phyloP scores from a whole-genome alignment of 2,113 vertebrate genomes.

The Anguilla japonica region DNA sequence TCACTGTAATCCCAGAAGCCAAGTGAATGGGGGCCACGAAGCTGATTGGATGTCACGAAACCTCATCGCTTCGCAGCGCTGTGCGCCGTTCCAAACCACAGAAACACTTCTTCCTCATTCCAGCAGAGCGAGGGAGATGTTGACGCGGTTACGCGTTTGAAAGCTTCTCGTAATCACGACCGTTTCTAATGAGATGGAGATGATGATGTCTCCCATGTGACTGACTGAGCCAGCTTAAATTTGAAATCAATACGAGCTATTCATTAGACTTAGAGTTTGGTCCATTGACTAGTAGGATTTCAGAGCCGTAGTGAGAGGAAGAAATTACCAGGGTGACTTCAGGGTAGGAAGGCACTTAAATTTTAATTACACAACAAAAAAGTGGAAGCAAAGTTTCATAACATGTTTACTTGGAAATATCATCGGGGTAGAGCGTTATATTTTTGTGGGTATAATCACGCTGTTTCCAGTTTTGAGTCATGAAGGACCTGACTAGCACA shows the following conservation, averaged over 20 bases:
- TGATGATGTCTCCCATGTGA: constrained; percentile 1
- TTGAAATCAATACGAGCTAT: constrained; percentile 17
- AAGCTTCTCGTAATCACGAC: background rate
- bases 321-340: background rate
- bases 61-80: background rate
- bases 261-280: background rate
- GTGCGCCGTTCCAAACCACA: background rate
- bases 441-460: background rate
- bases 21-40: background rate
- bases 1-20: background rate
- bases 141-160: background rate
- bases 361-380: background rate
- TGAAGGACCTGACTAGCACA: background rate
- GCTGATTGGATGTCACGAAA: background rate
- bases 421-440: background rate
- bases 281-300: background rate
- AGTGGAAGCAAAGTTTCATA: background rate
- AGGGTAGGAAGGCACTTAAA: background rate
- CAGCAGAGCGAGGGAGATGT: background rate
- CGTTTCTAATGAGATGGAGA: constrained; percentile 5
- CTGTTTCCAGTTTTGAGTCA: background rate
- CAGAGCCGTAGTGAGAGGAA: background rate
- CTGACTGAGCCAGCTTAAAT: background rate
- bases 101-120: background rate
- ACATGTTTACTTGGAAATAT: background rate